Conservation (phyloP, 2,113 vertebrate genomes). For the Microcebus tavaratra region DNA sequence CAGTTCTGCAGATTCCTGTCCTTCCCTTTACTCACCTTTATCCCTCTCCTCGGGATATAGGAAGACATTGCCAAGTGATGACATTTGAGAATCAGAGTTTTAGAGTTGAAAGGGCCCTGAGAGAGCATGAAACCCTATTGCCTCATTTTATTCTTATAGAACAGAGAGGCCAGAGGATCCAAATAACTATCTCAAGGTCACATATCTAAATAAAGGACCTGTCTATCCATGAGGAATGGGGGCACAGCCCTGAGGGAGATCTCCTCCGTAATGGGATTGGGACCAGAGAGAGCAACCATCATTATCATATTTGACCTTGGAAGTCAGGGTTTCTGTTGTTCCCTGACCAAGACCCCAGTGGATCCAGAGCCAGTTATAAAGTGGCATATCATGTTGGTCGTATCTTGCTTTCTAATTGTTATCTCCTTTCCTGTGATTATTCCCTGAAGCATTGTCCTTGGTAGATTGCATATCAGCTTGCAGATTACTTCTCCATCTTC, state of each 20-base stretch:
- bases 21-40: slow-evolving; percentile 62
- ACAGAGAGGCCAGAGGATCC: slow-evolving; percentile 35
- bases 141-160: slow-evolving; percentile 57
- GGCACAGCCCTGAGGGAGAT: background rate
- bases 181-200: slow-evolving; percentile 61
- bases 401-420: background rate
- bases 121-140: slow-evolving; percentile 59
- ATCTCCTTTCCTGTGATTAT: background rate
- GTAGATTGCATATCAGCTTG: background rate
- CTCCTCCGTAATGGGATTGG: background rate
- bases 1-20: background rate
- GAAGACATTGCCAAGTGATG: slow-evolving; percentile 64
- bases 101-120: slow-evolving; percentile 23
- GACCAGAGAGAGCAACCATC: background rate
- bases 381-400: background rate
- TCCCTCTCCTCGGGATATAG: background rate
- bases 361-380: background rate
- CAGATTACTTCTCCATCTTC: background rate
- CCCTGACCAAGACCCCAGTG: background rate
- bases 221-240: too few species aligned
- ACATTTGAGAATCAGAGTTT: slow-evolving; percentile 68
- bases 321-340: background rate
- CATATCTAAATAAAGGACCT: slow-evolving; percentile 40
- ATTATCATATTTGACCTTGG: slow-evolving; percentile 5
- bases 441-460: background rate